Conservation (phyloP, 2,113 vertebrate species). For the Gallinago jamesoni region DNA sequence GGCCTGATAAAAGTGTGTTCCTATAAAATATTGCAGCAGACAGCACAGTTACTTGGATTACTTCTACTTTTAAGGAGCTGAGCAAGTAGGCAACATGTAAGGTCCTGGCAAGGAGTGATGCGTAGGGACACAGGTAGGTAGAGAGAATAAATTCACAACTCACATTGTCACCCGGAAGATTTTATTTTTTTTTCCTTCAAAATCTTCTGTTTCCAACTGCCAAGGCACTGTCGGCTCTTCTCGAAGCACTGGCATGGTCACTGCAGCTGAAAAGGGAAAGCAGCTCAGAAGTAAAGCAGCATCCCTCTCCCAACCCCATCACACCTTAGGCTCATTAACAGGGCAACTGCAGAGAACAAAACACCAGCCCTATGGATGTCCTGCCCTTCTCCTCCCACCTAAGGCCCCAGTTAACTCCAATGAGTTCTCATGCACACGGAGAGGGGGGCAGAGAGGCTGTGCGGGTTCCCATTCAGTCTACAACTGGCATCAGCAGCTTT, state of each 20-base stretch:
- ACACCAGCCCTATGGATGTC: not conserved
- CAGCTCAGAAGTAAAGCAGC: not conserved
- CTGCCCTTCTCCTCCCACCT: not conserved
- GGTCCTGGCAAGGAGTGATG: not conserved
- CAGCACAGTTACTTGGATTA: not conserved
- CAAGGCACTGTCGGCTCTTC: not conserved
- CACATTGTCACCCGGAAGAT: not conserved
- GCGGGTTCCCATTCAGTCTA: not conserved
- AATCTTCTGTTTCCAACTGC: not conserved
- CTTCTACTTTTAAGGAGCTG: not conserved
- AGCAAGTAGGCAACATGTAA: not conserved
- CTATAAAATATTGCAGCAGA: not conserved
- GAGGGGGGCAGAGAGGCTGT: not conserved
- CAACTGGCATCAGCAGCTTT: not conserved
- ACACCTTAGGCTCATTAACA: not conserved
- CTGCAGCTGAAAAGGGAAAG: not conserved
- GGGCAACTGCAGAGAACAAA: not conserved
- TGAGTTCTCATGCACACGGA: not conserved
- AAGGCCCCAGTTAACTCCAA: not conserved
- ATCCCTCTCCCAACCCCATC: not conserved
- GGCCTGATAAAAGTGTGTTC: not conserved
- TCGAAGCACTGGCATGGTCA: rapidly evolving
- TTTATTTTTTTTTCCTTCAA: not conserved
- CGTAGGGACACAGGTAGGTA: not conserved
- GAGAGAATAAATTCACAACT: not conserved